A percentile compares a stretch with the other conserved stretches of the same genome.
Conservation (phyloP, 1,140 invertebrate species). For the Ruditapes philippinarum region DNA sequence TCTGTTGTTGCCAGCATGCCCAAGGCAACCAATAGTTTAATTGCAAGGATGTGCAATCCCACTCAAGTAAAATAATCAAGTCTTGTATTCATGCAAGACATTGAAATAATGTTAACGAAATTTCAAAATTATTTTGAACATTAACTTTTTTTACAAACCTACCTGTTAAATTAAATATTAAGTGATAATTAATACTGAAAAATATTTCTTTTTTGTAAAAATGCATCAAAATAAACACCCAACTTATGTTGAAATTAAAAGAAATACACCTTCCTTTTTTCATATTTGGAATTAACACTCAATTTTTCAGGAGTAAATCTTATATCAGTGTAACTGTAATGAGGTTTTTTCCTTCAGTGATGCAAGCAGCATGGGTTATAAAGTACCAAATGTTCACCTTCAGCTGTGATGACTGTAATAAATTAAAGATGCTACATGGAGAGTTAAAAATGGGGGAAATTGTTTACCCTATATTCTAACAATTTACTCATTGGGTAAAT, state of each 20-base stretch:
- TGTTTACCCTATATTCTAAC: conserved; percentile 31
- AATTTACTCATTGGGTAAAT: conserved; percentile 37
- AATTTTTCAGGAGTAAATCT: not conserved
- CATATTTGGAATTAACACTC: too few relatives aligned
- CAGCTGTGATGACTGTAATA: conserved; percentile 4
- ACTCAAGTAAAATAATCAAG: too few relatives aligned
- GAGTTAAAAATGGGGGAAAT: conserved; percentile 4
- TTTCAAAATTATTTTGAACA: too few relatives aligned
- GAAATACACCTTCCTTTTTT: not conserved
- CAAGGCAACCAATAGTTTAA: too few relatives aligned
- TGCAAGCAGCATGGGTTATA: not conserved
- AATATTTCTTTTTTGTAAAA: too few relatives aligned
- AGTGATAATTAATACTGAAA: not conserved
- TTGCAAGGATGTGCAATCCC: too few relatives aligned
- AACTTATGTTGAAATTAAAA: not conserved
- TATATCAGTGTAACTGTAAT: not conserved
- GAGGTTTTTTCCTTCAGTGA: not conserved
- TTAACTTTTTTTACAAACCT: too few relatives aligned
- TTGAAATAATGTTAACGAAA: too few relatives aligned
- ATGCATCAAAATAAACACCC: not conserved
- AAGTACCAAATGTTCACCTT: conserved; percentile 1
- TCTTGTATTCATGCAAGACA: too few relatives aligned
- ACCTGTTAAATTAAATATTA: too few relatives aligned
- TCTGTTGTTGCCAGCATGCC: too few relatives aligned
- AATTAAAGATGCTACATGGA: not conserved